phyloP scores from a whole-genome alignment of 2,113 vertebrate genomes.

The Eidolon helvum region DNA sequence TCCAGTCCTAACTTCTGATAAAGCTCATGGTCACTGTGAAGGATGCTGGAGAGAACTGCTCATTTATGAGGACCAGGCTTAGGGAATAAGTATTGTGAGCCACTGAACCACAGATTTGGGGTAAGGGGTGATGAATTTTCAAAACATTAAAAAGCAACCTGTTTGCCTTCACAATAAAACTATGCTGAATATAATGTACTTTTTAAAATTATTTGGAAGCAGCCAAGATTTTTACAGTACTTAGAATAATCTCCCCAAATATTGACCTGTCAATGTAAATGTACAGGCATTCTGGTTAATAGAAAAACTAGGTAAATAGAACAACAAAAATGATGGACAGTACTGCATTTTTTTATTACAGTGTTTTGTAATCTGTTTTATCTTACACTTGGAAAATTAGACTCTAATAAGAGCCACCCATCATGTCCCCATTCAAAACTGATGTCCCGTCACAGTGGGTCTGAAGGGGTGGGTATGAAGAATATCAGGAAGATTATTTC shows the following conservation, averaged over 20 bases:
- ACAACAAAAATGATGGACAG: neutral
- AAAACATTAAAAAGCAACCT: neutral
- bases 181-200: neutral
- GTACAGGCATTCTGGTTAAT: neutral
- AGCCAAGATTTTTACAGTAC: neutral
- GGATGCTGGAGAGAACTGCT: neutral
- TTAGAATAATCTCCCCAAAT: neutral
- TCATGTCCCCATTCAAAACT: neutral
- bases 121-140: neutral
- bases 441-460: no score
- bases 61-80: neutral
- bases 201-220: neutral
- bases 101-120: neutral
- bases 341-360: neutral
- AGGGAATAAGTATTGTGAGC: neutral
- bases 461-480: neutral
- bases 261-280: neutral
- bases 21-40: no score
- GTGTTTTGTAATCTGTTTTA: neutral
- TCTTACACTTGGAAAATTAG: neutral
- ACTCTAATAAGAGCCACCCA: neutral
- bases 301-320: neutral
- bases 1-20: neutral
- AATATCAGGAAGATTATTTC: neutral
- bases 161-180: neutral